phyloP scores from a whole-genome alignment of 2,113 vertebrate genomes.

The Empidonax traillii region DNA sequence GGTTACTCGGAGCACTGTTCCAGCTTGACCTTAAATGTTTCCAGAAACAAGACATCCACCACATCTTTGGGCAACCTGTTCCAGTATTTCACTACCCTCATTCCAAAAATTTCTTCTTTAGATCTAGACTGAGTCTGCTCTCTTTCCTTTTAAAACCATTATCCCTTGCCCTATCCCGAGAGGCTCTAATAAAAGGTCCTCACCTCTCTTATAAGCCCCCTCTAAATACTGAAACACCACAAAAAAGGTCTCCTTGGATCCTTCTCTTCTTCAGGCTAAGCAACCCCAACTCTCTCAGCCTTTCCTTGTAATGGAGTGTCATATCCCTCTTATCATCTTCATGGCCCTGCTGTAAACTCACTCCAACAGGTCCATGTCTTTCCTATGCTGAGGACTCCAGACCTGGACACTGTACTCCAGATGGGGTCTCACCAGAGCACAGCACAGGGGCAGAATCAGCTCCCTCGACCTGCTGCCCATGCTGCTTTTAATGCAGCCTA shows the following conservation, averaged over 20 bases:
- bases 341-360: too few relatives aligned
- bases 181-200: background rate
- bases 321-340: too few relatives aligned
- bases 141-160: background rate
- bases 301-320: background rate
- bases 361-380: too few relatives aligned
- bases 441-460: background rate
- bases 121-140: background rate
- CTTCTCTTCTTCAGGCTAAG: background rate
- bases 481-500: background rate
- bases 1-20: background rate
- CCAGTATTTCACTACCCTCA: background rate
- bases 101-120: background rate
- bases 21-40: background rate
- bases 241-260: accelerated
- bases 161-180: accelerated
- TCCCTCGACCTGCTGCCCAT: accelerated
- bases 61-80: background rate
- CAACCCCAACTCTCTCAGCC: background rate
- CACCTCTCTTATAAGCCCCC: background rate
- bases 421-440: accelerated
- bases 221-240: background rate
- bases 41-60: background rate
- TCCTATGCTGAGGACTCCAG: too few relatives aligned
- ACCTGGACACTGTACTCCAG: background rate